A percentile compares a stretch with the other conserved stretches of the same genome.
These are phyloP conservation scores for Cynoglossus semilaevis DNA, from an alignment of 2,113 vertebrate species.

Conservation along the genomic window DNA sequence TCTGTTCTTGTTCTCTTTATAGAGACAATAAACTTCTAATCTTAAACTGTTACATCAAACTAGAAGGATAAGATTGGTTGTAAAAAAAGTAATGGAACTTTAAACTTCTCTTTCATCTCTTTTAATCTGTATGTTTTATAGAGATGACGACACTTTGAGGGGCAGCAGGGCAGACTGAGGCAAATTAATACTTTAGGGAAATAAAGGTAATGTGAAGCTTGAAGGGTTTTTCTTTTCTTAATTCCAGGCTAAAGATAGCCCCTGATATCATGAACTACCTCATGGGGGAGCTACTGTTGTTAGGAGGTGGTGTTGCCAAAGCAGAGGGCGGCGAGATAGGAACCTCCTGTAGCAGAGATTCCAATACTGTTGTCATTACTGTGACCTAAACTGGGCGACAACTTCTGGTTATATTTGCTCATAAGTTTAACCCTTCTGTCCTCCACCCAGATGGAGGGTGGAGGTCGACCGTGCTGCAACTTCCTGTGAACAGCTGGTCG, in stretches of 20 bases:
- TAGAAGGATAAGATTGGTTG: not conserved
- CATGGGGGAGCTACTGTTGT: conserved; percentile 50
- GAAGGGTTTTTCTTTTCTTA: conserved; percentile 36
- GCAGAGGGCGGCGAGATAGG: conserved; percentile 29
- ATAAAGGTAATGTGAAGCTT: conserved; percentile 49
- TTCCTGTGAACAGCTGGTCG: too few species aligned
- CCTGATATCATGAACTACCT: conserved; percentile 45
- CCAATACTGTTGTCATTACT: conserved; percentile 4
- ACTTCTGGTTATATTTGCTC: too few species aligned
- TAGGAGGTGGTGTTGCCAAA: conserved; percentile 55
- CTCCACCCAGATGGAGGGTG: too few species aligned
- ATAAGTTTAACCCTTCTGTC: too few species aligned
- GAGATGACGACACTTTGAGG: conserved; percentile 28
- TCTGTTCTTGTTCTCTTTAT: not conserved
- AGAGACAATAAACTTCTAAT: not conserved
- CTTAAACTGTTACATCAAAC: too few species aligned
- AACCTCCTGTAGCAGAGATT: conserved; percentile 23
- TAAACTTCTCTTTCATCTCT: not conserved
- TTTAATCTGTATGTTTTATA: conserved; percentile 4
- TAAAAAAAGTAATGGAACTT: not conserved
- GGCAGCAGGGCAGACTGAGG: conserved; percentile 24
- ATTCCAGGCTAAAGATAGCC: conserved; percentile 60
- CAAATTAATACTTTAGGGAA: conserved; percentile 60
- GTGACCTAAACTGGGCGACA: too few species aligned
- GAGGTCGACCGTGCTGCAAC: too few species aligned